A percentile compares a stretch with the other conserved stretches of the same genome.
Evolutionary conservation across 2,113 vertebrate species (phyloP).

Genomic region (Motacilla alba): DNA sequence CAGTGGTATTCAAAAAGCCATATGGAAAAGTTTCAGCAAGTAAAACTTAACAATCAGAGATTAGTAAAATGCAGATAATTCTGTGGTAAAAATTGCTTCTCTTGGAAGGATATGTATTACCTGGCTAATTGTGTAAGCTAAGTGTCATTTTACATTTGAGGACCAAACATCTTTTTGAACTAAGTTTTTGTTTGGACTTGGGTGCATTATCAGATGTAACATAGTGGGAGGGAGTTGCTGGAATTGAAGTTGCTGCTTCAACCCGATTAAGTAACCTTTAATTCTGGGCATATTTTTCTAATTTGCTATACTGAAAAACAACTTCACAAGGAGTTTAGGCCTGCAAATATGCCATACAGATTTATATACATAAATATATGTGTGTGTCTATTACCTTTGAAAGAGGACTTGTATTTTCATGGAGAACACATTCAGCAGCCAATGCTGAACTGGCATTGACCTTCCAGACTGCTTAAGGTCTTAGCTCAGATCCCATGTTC

Average conservation of each 20-base stretch:
- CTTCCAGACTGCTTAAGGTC: slow-evolving; percentile 27
- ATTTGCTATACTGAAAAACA: slow-evolving; percentile 72
- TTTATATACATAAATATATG: not conserved
- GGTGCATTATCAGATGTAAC: slow-evolving; percentile 69
- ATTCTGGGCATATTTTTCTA: slow-evolving; percentile 73
- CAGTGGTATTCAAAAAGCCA: slow-evolving; percentile 34
- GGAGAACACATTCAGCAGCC: slow-evolving; percentile 39
- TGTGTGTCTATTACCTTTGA: slow-evolving; percentile 51
- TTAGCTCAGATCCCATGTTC: slow-evolving; percentile 38
- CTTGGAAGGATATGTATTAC: slow-evolving; percentile 50
- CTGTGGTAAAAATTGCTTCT: slow-evolving; percentile 45
- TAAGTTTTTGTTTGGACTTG: slow-evolving; percentile 72
- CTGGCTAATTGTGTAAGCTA: slow-evolving; percentile 58
- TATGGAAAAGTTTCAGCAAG: slow-evolving; percentile 52
- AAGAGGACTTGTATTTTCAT: slow-evolving; percentile 54
- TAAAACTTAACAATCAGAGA: slow-evolving; percentile 25
- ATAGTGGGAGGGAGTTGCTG: slow-evolving; percentile 59
- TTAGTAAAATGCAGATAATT: slow-evolving; percentile 42
- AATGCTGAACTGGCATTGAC: not conserved
- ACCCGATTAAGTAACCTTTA: slow-evolving; percentile 70
- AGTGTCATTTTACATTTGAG: slow-evolving; percentile 65
- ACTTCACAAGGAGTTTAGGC: slow-evolving; percentile 56
- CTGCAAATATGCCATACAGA: slow-evolving; percentile 62
- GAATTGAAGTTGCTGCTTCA: slow-evolving; percentile 61
- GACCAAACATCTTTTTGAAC: slow-evolving; percentile 70